Conservation (phyloP, 2,888 invertebrate species). For the Malthinus flaveolus region DNA sequence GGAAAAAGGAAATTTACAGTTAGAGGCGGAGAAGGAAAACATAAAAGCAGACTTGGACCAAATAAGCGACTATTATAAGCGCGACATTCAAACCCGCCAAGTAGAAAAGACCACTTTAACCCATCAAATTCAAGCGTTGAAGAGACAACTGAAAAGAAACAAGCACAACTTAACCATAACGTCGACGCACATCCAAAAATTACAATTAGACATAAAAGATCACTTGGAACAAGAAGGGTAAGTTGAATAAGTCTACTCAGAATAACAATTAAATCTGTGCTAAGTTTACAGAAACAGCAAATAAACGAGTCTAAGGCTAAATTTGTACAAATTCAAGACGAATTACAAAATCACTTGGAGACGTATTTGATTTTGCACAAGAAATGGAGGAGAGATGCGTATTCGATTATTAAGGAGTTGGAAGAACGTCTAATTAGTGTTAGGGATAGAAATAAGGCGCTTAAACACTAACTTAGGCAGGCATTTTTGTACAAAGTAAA, state of each 20-base stretch:
- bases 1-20: constrained; percentile 61
- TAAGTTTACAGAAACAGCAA: constrained; percentile 23
- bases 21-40: constrained; percentile 62
- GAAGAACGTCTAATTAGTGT: constrained; percentile 58
- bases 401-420: constrained; percentile 64
- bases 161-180: constrained; percentile 41
- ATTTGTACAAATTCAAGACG: constrained; percentile 51
- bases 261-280: constrained; percentile 20
- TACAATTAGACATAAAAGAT: no score
- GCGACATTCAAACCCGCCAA: constrained; percentile 62
- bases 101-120: constrained; percentile 59
- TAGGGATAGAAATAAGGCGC: no score
- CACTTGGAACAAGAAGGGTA: background rate
- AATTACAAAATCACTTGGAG: constrained; percentile 62
- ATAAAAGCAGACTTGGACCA: constrained; percentile 63
- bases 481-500: constrained; percentile 27
- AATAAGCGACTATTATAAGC: constrained; percentile 59
- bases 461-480: no score
- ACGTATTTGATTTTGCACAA: constrained; percentile 63
- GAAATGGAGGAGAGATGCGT: constrained; percentile 67
- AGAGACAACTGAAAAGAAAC: constrained; percentile 50
- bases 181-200: no score
- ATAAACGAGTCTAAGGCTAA: constrained; percentile 32
- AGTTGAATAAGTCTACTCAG: background rate
- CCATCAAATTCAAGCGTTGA: constrained; percentile 51